Percentiles rank a stretch among this genome's conserved stretches.
Evolutionary conservation across 2,113 vertebrate species (phyloP).

Genomic region (Sclerurus mexicanus): DNA sequence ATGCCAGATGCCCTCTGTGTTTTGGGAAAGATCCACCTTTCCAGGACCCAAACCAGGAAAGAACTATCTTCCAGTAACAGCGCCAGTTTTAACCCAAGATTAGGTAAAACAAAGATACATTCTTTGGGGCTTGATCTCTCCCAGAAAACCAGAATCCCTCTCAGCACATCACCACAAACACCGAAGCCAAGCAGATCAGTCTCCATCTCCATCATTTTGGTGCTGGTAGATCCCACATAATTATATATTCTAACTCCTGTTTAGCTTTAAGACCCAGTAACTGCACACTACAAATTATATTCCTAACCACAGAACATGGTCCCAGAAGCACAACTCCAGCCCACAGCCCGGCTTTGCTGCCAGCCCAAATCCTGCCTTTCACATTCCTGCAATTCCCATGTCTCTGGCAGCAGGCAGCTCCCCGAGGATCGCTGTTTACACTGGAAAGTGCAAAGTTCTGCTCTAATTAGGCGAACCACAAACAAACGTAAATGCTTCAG

Average conservation of each 20-base stretch:
- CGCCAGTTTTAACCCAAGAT: background rate
- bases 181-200: background rate
- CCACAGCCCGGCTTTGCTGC: background rate
- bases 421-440: conserved; percentile 1
- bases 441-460: conserved; percentile 13
- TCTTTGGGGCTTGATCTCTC: background rate
- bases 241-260: background rate
- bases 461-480: conserved; percentile 5
- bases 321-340: background rate
- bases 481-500: background rate
- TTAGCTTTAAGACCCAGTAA: background rate
- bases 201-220: background rate
- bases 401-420: background rate
- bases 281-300: background rate
- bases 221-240: background rate
- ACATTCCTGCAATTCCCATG: conserved; percentile 7
- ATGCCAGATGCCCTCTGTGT: background rate
- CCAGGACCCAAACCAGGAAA: background rate
- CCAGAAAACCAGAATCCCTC: background rate
- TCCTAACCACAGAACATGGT: background rate
- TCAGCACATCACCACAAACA: background rate
- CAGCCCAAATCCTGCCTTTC: background rate
- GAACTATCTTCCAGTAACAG: background rate
- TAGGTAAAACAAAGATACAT: background rate
- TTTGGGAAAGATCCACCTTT: background rate